These are phyloP conservation scores for Mystacides longicornis DNA, from an alignment of 2,888 invertebrate species.

Conservation along the genomic window DNA sequence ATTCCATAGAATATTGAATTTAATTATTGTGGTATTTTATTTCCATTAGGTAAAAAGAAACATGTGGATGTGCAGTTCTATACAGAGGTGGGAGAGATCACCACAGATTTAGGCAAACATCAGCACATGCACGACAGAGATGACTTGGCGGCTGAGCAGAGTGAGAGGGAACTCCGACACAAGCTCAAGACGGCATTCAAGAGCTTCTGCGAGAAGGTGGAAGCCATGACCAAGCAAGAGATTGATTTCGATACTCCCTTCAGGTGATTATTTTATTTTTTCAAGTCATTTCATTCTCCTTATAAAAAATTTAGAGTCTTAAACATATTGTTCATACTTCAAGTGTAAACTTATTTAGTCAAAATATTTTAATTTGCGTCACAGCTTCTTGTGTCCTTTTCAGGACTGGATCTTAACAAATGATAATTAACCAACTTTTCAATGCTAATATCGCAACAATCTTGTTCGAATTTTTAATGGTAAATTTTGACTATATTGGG, in stretches of 20 bases:
- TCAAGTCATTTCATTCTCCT: too few relatives aligned
- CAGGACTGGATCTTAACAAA: too few relatives aligned
- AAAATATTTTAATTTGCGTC: too few relatives aligned
- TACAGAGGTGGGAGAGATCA: conserved; percentile 99
- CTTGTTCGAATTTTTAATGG: too few relatives aligned
- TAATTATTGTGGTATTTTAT: background rate
- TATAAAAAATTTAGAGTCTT: too few relatives aligned
- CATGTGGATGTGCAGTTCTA: conserved; percentile 99
- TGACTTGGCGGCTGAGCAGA: conserved; percentile 97
- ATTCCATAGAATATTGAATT: background rate
- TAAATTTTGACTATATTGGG: too few relatives aligned
- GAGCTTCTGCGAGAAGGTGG: conserved; percentile 96
- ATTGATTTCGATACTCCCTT: conserved; percentile 99
- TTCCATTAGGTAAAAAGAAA: conserved; percentile 83
- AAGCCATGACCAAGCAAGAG: conserved; percentile 90
- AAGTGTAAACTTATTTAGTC: too few relatives aligned
- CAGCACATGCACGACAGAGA: conserved; percentile 99
- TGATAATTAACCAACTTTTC: too few relatives aligned
- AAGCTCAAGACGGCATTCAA: conserved; percentile 97
- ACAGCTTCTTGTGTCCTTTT: too few relatives aligned
- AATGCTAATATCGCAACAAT: too few relatives aligned
- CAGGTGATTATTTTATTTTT: conserved; percentile 38
- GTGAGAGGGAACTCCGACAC: conserved; percentile 92
- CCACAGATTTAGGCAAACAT: conserved; percentile 98
- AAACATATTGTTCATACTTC: too few relatives aligned